Conservation (phyloP, 2,888 invertebrate genomes). For the Mythimna impura region DNA sequence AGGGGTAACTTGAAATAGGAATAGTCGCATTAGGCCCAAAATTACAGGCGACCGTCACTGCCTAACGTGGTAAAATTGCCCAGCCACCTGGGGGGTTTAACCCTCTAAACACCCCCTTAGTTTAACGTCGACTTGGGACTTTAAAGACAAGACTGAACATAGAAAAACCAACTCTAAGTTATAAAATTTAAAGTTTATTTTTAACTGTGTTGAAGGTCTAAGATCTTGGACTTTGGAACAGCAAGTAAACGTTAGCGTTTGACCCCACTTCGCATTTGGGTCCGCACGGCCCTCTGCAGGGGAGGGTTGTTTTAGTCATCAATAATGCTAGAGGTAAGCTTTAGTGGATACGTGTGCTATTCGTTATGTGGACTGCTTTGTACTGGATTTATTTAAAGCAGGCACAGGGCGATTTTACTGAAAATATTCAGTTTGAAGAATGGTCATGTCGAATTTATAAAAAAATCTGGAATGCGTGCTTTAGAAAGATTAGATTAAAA, state of each 20-base stretch:
- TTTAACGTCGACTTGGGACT: constrained; percentile 68
- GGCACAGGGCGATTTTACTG: not conserved
- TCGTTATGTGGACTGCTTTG: constrained; percentile 63
- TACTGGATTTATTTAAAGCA: constrained; percentile 36
- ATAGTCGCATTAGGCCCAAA: constrained; percentile 90
- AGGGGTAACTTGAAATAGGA: constrained; percentile 89
- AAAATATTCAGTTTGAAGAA: not conserved
- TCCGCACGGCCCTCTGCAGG: constrained; percentile 72
- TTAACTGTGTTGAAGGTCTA: constrained; percentile 19
- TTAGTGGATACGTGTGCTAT: constrained; percentile 80
- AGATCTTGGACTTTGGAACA: constrained; percentile 64
- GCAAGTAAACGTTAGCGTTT: constrained; percentile 84
- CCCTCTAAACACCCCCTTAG: constrained; percentile 77
- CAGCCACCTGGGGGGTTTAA: constrained; percentile 87
- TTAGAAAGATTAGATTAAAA: not conserved
- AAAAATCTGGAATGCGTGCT: not conserved
- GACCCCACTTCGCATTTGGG: constrained; percentile 89
- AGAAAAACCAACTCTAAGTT: constrained; percentile 59
- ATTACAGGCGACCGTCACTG: constrained; percentile 90
- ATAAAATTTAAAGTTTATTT: constrained; percentile 21
- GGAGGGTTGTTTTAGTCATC: constrained; percentile 87
- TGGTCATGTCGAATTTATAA: not conserved
- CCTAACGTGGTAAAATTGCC: constrained; percentile 89
- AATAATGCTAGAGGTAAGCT: constrained; percentile 88
- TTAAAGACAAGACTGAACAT: constrained; percentile 55